These are phyloP conservation scores for Prunella himalayana DNA, from an alignment of 2,113 vertebrate species.

Conservation along the genomic window DNA sequence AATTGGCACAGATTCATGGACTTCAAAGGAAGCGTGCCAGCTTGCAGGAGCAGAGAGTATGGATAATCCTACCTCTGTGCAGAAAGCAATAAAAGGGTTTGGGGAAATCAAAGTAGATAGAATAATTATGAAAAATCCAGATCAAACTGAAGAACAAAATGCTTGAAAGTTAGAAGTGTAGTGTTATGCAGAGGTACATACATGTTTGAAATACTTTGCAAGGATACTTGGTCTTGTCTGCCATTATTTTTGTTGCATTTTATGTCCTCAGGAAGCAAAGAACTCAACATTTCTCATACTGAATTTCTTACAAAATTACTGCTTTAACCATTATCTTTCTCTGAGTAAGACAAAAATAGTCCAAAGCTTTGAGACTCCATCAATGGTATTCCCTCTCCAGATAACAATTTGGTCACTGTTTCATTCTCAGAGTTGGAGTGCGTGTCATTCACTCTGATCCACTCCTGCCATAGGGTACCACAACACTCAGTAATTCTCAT, in stretches of 20 bases:
- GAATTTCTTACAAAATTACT: neutral
- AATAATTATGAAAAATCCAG: slow-evolving; percentile 1
- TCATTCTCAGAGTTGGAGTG: neutral
- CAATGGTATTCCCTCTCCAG: neutral
- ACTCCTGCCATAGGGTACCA: neutral
- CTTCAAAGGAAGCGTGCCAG: neutral
- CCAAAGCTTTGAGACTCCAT: neutral
- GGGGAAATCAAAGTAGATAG: neutral
- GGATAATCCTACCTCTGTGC: neutral
- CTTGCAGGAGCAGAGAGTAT: neutral
- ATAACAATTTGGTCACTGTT: neutral
- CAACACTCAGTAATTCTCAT: neutral
- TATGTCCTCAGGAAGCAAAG: neutral
- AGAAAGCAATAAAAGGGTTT: neutral
- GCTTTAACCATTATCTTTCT: neutral
- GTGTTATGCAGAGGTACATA: neutral
- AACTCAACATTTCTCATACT: neutral
- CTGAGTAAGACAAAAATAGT: neutral
- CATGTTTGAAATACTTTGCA: neutral
- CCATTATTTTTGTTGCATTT: neutral
- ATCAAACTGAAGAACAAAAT: neutral
- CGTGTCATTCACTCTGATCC: neutral
- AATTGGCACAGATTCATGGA: neutral
- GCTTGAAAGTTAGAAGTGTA: neutral
- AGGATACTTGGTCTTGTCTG: neutral